Base-by-base conservation (phyloP, 2,797 vertebrate species). In the Yasuhikotakia modesta region DNA sequence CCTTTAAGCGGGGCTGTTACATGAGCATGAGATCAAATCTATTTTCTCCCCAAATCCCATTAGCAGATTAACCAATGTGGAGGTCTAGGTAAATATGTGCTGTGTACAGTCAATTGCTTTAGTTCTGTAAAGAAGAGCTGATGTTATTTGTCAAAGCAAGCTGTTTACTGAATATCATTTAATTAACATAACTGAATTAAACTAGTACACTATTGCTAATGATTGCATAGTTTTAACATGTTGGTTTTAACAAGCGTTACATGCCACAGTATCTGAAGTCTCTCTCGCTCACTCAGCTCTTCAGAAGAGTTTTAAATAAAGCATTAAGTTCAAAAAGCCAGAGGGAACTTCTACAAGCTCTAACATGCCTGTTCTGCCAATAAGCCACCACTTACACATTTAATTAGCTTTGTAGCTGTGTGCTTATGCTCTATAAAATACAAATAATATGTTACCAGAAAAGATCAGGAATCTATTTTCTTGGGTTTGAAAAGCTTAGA, bases 21-120 rank as follows among this genome's bases (percentile, higher is more conserved):
- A 76, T 7, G 58, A 84, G 83, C 74, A 84, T 88, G 87, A 90
- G 84, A 85, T 76, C 55, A 81, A 76, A 86, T 90, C 91, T 93
- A 92, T 93, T 93, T 93, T 85, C 83, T 89, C 84, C 83, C 82
- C 76, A 81, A 88, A 91, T 92, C 92, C 88, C 83, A 93, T 95
- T 93, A 94, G 61, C 82, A 90, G 91, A 90, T 95, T 94, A 93
- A 79, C 80, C 73, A 83, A 87, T 82, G 87, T 84, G 4, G 88
- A 86, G 83, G 78, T 46, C 55, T 64, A 89, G 83, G 87, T 87
- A 84, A 52, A 83, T 89, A 77, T 86, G 81, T 45, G 66, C 75
- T 63, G 35, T 76, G 24, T 14, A 6, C n/a, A 21, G 32, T 11
- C 21, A 57, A 77, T 45, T 46, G 27, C 2, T 27, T 2, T 8